Evolutionary conservation across 2,113 vertebrate species (phyloP), one percentile per base, ranked within the genome.

Genomic region (Rhinoptilus africanus): DNA sequence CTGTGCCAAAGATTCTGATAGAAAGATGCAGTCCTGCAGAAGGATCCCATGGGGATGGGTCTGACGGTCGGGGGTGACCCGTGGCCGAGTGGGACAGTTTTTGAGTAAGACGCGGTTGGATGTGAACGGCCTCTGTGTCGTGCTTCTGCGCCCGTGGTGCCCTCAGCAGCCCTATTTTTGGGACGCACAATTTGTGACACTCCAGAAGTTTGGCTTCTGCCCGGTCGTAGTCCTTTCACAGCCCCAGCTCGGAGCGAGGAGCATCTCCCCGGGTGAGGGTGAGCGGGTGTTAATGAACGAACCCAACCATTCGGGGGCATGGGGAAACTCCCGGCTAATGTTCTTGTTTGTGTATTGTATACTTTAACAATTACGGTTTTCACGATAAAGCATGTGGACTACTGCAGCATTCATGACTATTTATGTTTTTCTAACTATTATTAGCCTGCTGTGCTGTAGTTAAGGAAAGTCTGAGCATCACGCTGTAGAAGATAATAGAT

Each of bases 1-100:
- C 73, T 82, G 92, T 97, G 95, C 97, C 97, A 97, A 96, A 97
- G 92, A 95, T 82, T 77, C 89, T 63, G 60, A 77, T 23, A 57
- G 86, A 50, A 57, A 18, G 50, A 53, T 48, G 35, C 69, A 10
- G 0, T 54, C 79, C 84, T 64, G 94, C 57, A 20, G 10, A 20
- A 2, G 7, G 66, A 89, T 14, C 39, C 84, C 48, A 5, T 2
- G 51, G 12, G 67, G 77, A 6, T 4, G 82, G 72, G 35, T 1
- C 8, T 51, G 81, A 9, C 6, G 35, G 11, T 7, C 0, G 0
- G 39, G 34, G 23, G 16, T 27, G 76, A 1, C 76, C 74, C 9
- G 1, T 21, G 56, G 16, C 0, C 28, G 47, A 19, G 35, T 1
- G 27, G 71, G 83, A 20, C 32, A n/a, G 2, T 1, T 27, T 24